Base-by-base conservation (phyloP, 2,113 vertebrate genomes). In the Gallinago jamesoni region DNA sequence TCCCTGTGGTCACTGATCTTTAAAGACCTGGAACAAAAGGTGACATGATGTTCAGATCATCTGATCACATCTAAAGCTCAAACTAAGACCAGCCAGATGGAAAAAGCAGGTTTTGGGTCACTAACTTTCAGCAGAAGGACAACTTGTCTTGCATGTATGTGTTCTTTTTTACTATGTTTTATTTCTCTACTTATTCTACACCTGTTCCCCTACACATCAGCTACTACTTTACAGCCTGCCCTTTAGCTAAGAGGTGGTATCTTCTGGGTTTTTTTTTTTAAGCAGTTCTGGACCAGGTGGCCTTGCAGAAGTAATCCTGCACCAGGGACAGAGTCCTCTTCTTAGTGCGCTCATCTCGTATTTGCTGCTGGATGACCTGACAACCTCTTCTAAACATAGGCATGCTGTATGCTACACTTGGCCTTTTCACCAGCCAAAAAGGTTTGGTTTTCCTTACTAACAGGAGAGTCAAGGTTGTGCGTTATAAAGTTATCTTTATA, bases 351-450 rank as follows among this genome's bases (percentile, higher is more conserved):
- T 93, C 31, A 19, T 87, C 41, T 25, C 15, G 0, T 45, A 33
- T 90, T 78, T 92, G 74, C 48, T 92, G 80, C 69, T 89, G 80
- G 33, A 64, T 90, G 73, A 92, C 84, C 86, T 57, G 50, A 28
- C 53, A 86, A 28, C 55, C 73, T 68, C 86, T 90, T 72, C 88
- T 76, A 89, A 95, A 84, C 52, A 66, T 12, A 86, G 68, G 14
- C 60, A 70, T 39, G 45, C 79, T 84, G 27, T 25, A 56, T 1
- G 2, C 55, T 69, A 31, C 15, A 2, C 12, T 55, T 0, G 0
- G 31, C 33, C 35, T 84, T 94, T 43, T 21, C 64, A 88, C 28
- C 31, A 43, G 31, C 19, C 39, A 28, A 59, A 31, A 25, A 59
- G 57, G 35, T 39, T 47, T 41, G n/a, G 7, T 8, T 91, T 79